These are phyloP conservation scores for Probosciger aterrimus DNA, from an alignment of 2,113 vertebrate species.

Conservation along the genomic window DNA sequence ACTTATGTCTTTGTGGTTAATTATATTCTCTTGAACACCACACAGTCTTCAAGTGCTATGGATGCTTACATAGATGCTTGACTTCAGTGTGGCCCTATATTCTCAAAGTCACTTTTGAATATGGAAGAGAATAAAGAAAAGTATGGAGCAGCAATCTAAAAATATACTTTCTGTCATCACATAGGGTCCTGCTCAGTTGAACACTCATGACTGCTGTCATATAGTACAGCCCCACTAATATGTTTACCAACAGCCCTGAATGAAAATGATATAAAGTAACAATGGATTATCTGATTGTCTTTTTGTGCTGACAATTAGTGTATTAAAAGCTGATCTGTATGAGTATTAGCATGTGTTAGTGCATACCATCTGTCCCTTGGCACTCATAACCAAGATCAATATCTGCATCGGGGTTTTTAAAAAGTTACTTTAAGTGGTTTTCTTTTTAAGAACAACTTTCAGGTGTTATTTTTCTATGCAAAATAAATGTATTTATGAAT, in stretches of 20 bases:
- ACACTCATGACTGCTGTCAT: rapidly evolving
- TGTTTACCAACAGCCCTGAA: neutral
- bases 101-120: neutral
- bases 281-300: neutral
- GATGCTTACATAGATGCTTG: neutral
- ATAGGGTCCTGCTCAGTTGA: rapidly evolving
- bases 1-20: rapidly evolving
- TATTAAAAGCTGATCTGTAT: neutral
- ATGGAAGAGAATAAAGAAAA: neutral
- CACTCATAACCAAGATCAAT: neutral
- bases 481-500: neutral
- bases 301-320: neutral
- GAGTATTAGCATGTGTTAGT: neutral
- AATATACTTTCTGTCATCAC: neutral
- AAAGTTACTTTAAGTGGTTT: neutral
- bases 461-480: neutral
- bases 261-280: neutral
- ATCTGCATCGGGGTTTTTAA: neutral
- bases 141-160: neutral
- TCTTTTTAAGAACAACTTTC: neutral
- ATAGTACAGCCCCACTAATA: neutral
- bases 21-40: rapidly evolving
- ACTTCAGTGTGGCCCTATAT: neutral
- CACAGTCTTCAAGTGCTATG: neutral
- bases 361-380: neutral